These are phyloP conservation scores for Tipula unca DNA, from an alignment of 2,888 invertebrate genomes.

Conservation along the genomic window DNA sequence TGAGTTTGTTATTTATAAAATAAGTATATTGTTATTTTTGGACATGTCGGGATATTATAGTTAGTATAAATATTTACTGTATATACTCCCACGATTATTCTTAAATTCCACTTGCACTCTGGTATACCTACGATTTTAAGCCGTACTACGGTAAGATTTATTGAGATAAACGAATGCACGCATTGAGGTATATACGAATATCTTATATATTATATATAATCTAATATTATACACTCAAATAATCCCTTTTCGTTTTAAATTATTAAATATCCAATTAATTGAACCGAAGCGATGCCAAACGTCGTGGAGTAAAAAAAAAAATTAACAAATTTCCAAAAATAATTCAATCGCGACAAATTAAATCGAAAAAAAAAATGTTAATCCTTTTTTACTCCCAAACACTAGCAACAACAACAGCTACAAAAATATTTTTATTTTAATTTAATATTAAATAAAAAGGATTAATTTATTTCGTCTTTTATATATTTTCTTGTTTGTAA, in stretches of 20 bases:
- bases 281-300: background rate
- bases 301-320: background rate
- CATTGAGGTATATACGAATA: background rate
- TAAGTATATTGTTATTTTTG: background rate
- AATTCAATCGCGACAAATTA: conserved; percentile 14
- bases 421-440: background rate
- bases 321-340: background rate
- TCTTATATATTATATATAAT: too few relatives aligned
- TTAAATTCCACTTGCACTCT: background rate
- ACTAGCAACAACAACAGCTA: background rate
- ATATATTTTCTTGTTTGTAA: background rate
- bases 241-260: background rate
- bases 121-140: background rate
- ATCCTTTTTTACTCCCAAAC: background rate
- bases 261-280: background rate
- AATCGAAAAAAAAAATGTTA: background rate
- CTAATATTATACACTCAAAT: background rate
- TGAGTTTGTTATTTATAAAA: background rate
- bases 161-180: background rate
- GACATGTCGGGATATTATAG: background rate
- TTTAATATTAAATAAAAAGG: background rate
- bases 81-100: background rate
- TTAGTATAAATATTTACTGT: background rate
- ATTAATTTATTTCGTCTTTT: background rate
- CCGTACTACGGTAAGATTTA: background rate